phyloP scores from a whole-genome alignment of 2,113 vertebrate species.

The Theristicus caerulescens region DNA sequence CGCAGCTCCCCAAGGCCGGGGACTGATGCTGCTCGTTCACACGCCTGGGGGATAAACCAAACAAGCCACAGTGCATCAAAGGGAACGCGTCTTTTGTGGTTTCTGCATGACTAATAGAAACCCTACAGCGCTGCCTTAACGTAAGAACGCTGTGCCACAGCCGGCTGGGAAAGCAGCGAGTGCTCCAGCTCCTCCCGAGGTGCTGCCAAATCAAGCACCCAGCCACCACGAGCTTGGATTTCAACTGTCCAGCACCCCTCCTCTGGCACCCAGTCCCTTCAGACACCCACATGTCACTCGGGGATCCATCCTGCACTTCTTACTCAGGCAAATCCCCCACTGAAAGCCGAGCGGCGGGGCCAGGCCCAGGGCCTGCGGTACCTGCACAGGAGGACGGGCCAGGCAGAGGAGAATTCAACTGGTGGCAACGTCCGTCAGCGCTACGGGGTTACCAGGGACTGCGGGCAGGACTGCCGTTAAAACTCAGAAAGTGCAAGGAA shows the following conservation, averaged over 20 bases:
- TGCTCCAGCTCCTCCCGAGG: background rate
- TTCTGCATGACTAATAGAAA: background rate
- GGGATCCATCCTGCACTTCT: background rate
- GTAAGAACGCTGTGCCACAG: rapidly evolving
- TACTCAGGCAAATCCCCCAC: background rate
- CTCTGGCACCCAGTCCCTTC: background rate
- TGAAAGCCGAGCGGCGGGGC: no score
- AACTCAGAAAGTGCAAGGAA: background rate
- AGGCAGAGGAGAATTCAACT: background rate
- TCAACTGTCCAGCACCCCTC: background rate
- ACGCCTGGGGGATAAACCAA: background rate
- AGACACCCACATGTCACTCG: no score
- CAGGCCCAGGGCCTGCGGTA: background rate
- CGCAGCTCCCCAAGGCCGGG: background rate
- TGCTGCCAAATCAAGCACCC: background rate
- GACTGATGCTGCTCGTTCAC: background rate
- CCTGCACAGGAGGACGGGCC: background rate
- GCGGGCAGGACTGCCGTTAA: no score
- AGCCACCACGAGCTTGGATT: background rate
- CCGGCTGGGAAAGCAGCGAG: background rate
- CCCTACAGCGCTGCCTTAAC: background rate
- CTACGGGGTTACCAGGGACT: background rate
- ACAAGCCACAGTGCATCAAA: background rate
- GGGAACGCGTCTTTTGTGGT: no score
- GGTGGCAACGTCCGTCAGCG: background rate